Base-by-base conservation (phyloP, 2,888 invertebrate species). In the Allophyes oxyacanthae region DNA sequence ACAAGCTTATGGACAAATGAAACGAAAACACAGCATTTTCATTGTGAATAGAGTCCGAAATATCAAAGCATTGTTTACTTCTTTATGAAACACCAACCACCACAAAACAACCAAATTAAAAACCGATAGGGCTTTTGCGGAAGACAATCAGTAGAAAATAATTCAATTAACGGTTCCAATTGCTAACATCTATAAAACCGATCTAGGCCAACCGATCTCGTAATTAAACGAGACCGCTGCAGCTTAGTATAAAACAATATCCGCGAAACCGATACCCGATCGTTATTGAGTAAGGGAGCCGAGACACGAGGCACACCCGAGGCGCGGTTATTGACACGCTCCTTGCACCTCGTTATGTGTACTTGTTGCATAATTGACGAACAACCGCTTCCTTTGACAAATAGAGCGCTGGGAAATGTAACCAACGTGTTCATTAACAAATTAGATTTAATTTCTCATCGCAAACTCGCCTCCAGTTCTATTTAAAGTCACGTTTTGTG, bases 231-330 rank as follows among this genome's bases (percentile, higher is more conserved):
- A 60, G 45, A 30, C 6, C 37, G 26, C 41, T 20, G 34, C 36
- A 38, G 38, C 46, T 11, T 28, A 25, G 32, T 32, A 54, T 41
- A 40, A 55, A 50, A 51, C 43, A 52, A 59, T 64, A 63, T 56
- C 38, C 69, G 33, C 60, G 65, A 69, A 70, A 73, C 58, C 38
- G 63, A 77, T 73, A 72, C 44, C 28, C 30, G 71, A 75, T 70
- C 62, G 53, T 48, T 69, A 68, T 64, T 64, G 43, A 58, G 72
- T 64, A 64, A 78, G 64, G 33, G 48, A 76, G 49, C 50, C 46
- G 54, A 25, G 46, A 13, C 38, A 40, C 48, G 32, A 8, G 28
- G 1, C 28, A 8, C 28, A 8, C 1, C 10, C 25, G 36, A 33
- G 51, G 26, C 32, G 51, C 41, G 50, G 43, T 49, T 60, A 58